Evolutionary conservation across 1,140 invertebrate genomes (phyloP), one percentile per base, ranked within the genome.

Genomic region (Brachionus rotundiformis): DNA sequence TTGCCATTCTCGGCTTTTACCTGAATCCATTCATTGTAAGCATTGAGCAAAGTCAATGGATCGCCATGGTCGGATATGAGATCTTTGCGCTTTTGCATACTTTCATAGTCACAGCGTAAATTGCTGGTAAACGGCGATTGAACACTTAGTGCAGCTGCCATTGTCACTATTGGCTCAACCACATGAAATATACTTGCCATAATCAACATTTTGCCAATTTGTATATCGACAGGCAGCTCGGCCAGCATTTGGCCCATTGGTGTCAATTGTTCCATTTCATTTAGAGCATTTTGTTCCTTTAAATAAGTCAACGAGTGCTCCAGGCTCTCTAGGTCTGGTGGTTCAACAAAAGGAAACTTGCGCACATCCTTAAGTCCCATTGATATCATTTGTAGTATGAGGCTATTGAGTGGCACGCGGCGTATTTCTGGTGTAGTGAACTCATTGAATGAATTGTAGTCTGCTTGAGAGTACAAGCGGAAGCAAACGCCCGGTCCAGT

Each of bases 171-270:
- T n/a, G 95, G 92, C 85, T 98, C 94, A n/a, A 94, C 68, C 83
- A 88, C 86, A 84, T 88, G 85, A 84, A 97, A 95, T 31, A 96
- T 91, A 25, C 93, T 93, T 6, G 94, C 95, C 89, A 95, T 92
- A 13, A 98, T 93, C 16, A 98, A 89, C 92, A 98, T 97, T 90
- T 98, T 98, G 1, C 96, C 96, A 83, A 99, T 92, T 0, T 92
- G 91, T 63, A 98, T 92, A 87, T 99, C 96, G 11, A 98, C 94
- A 4, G 97, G 97, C 16, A 99, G 87, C 85, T 92, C 92, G 13
- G 95, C 91, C 44, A 99, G 87, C 79, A 95, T 92, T 86, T 92
- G 91, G 16, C 97, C 97, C 80, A 98, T 90, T 0, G 92, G 90
- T 4, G 96, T 98, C n/a, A 99, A 88, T 83, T 91, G 92, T 87